phyloP scores from a whole-genome alignment of 2,888 invertebrate species.

The Cheilosia urbana region DNA sequence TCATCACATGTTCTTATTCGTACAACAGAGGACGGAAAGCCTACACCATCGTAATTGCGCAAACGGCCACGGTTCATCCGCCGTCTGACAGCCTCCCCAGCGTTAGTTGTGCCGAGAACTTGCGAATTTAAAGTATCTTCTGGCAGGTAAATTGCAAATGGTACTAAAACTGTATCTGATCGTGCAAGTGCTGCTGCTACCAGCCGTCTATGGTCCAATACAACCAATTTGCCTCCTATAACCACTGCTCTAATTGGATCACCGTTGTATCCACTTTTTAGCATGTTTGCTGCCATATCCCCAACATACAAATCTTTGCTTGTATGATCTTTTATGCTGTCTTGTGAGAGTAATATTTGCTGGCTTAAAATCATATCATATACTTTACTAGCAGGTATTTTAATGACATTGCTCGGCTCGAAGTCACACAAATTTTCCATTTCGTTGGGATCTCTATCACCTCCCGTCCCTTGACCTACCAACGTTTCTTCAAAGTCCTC shows the following conservation, averaged over 20 bases:
- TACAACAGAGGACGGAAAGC: not conserved
- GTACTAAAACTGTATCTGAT: not conserved
- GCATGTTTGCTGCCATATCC: not conserved
- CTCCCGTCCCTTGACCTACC: not conserved
- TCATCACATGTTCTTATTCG: not conserved
- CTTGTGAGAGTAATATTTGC: not conserved
- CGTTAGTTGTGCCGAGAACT: not conserved
- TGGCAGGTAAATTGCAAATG: not conserved
- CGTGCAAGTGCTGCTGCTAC: not conserved
- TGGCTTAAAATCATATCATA: not conserved
- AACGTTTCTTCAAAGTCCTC: too few relatives aligned
- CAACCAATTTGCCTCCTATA: not conserved
- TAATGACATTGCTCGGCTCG: not conserved
- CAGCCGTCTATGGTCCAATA: not conserved
- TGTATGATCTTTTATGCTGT: not conserved
- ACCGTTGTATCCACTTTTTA: not conserved
- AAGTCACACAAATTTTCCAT: not conserved
- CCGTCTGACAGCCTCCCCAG: not conserved
- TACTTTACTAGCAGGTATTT: not conserved
- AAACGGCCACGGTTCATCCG: not conserved
- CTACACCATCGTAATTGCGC: not conserved
- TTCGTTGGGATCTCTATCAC: not conserved
- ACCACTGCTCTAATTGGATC: not conserved
- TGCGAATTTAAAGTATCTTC: not conserved
- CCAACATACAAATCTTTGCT: not conserved